Conservation (phyloP, 2,797 vertebrate genomes). For the Astyanax mexicanus region DNA sequence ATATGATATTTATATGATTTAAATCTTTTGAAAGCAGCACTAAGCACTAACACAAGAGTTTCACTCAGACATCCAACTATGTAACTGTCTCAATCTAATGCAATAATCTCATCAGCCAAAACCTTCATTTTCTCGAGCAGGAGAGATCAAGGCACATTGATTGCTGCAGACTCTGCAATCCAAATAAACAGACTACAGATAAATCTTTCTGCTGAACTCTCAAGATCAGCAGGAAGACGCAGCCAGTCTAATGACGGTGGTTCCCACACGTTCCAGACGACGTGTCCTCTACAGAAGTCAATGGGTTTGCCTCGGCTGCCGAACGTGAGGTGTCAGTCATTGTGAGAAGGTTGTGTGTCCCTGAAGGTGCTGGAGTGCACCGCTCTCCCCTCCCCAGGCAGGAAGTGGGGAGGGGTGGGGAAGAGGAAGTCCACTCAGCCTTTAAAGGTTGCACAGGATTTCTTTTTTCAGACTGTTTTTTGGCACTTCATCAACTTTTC, state of each 20-base stretch:
- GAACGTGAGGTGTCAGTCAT: constrained; percentile 10
- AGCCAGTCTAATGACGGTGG: constrained; percentile 7
- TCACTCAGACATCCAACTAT: background rate
- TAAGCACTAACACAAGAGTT: background rate
- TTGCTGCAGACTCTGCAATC: background rate
- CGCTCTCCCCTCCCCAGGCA: constrained; percentile 21
- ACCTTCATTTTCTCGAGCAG: background rate
- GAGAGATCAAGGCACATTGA: background rate
- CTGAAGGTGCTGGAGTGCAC: constrained; percentile 18
- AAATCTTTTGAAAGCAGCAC: background rate
- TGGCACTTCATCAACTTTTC: constrained; percentile 23
- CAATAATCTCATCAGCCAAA: background rate
- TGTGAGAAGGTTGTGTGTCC: background rate
- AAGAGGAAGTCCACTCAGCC: constrained; percentile 31
- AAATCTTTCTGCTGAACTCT: background rate
- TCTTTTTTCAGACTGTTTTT: background rate
- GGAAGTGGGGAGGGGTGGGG: constrained; percentile 16
- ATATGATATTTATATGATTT: background rate
- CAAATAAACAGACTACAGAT: constrained; percentile 8
- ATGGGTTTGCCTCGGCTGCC: constrained; percentile 23
- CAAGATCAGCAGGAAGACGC: background rate
- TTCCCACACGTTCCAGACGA: constrained; percentile 5
- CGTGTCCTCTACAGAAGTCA: background rate
- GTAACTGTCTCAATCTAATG: background rate
- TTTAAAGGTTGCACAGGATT: constrained; percentile 50